These are phyloP conservation scores for Melinaea marsaeus DNA, from an alignment of 2,888 invertebrate species.

Conservation along the genomic window DNA sequence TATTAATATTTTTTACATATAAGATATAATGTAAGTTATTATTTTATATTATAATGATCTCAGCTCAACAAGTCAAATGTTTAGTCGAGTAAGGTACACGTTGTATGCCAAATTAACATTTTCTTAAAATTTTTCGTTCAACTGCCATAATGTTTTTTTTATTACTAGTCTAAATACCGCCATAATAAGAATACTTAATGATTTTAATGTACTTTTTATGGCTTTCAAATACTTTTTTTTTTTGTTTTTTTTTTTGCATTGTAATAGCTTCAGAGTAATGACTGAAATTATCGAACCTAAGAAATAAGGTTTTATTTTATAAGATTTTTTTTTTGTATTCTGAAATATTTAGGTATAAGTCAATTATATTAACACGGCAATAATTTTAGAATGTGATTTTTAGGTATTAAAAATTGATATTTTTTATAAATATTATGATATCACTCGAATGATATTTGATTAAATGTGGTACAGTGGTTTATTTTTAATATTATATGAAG, in stretches of 20 bases:
- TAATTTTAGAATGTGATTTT: conserved; percentile 59
- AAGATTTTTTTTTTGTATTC: conserved; percentile 49
- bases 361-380: conserved; percentile 58
- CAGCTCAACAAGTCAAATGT: conserved; percentile 36
- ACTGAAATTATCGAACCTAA: conserved; percentile 53
- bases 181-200: not conserved
- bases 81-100: conserved; percentile 28
- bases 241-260: not conserved
- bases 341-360: conserved; percentile 47
- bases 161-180: conserved; percentile 1
- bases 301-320: conserved; percentile 30
- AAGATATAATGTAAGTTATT: conserved; percentile 15
- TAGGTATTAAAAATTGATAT: conserved; percentile 31
- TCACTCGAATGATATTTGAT: not conserved
- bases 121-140: not conserved
- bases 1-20: conserved; percentile 8
- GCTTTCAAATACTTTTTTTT: not conserved
- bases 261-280: conserved; percentile 18
- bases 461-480: too few species aligned
- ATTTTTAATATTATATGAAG: too few species aligned
- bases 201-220: not conserved
- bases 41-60: conserved; percentile 34
- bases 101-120: conserved; percentile 6
- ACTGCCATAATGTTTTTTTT: conserved; percentile 2
- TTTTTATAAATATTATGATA: not conserved